Evolutionary conservation across 2,113 vertebrate species (phyloP), one percentile per base, ranked within the genome.

Genomic region (Collichthys lucidus): DNA sequence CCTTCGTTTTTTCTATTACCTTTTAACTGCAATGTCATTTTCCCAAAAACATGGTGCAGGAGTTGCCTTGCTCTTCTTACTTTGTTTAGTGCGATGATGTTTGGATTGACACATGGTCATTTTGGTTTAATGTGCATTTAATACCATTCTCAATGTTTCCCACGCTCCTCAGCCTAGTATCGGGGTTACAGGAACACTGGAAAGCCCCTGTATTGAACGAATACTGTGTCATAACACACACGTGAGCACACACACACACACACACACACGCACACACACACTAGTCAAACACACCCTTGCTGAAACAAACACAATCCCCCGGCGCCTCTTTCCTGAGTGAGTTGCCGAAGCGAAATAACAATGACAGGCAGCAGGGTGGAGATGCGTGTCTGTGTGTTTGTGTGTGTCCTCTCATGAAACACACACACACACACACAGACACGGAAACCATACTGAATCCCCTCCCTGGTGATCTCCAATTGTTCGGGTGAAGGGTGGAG

Each of bases 221-320:
- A 44, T 57, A 77, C 72, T 71, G 59, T 88, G 80, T 85, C 77
- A 85, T 81, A 80, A 86, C 64, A 66, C 11, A 17, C 80, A 46
- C 77, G 2, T 67, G 31, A 35, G 35, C 56, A 55, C 73, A 71
- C 55, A 19, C 40, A 22, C 56, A 78, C 71, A 69, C 57, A 49
- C 63, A 35, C 46, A 42, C 52, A 56, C 53, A n/a, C n/a, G n/a
- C n/a, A n/a, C 57, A 49, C 63, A 35, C 46, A 42, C 52, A 56
- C 53, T 19, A 11, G 66, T 76, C 74, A 87, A 86, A 91, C 89
- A 92, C 90, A 56, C 91, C 84, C 92, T 83, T 11, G 68, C 84
- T 89, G 91, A 93, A 92, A 93, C 92, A 94, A 94, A 94, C 91
- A 93, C 86, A 94, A 90, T 92, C 88, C 89, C 89, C 91, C 66